Conservation (phyloP, 2,113 vertebrate genomes). For the Antennarius striatus region DNA sequence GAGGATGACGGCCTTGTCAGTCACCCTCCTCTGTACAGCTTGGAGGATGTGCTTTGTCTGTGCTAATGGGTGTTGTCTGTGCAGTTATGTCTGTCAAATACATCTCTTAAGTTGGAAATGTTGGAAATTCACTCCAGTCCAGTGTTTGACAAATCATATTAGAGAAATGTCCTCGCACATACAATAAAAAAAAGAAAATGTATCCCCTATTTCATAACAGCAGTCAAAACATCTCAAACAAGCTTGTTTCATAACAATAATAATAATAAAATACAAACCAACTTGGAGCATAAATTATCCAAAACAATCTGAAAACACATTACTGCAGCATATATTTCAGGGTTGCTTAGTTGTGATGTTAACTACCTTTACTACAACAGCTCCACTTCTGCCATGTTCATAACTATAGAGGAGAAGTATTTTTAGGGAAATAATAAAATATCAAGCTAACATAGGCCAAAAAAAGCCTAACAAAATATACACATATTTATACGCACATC, state of each 20-base stretch:
- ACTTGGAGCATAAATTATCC: slow-evolving; percentile 81
- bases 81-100: slow-evolving; percentile 78
- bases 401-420: slow-evolving; percentile 56
- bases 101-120: slow-evolving; percentile 78
- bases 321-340: slow-evolving; percentile 85
- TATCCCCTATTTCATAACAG: slow-evolving; percentile 81
- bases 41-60: slow-evolving; percentile 50
- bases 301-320: slow-evolving; percentile 72
- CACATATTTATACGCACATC: slow-evolving; percentile 71
- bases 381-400: slow-evolving; percentile 78
- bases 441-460: slow-evolving; percentile 54
- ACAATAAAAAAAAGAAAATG: slow-evolving; percentile 52
- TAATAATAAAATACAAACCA: slow-evolving; percentile 72
- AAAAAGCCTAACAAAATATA: slow-evolving; percentile 70
- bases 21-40: slow-evolving; percentile 39
- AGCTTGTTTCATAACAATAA: slow-evolving; percentile 79
- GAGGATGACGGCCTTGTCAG: slow-evolving; percentile 38
- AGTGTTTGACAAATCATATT: slow-evolving; percentile 85
- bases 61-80: slow-evolving; percentile 68
- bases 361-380: slow-evolving; percentile 83
- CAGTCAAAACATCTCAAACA: slow-evolving; percentile 83
- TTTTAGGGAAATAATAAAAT: slow-evolving; percentile 64
- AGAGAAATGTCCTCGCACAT: slow-evolving; percentile 75
- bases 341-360: slow-evolving; percentile 82
- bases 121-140: slow-evolving; percentile 82